Evolutionary conservation across 2,888 invertebrate genomes (phyloP), one percentile per base, ranked within the genome.

Genomic region (Caenorhabditis panamensis): DNA sequence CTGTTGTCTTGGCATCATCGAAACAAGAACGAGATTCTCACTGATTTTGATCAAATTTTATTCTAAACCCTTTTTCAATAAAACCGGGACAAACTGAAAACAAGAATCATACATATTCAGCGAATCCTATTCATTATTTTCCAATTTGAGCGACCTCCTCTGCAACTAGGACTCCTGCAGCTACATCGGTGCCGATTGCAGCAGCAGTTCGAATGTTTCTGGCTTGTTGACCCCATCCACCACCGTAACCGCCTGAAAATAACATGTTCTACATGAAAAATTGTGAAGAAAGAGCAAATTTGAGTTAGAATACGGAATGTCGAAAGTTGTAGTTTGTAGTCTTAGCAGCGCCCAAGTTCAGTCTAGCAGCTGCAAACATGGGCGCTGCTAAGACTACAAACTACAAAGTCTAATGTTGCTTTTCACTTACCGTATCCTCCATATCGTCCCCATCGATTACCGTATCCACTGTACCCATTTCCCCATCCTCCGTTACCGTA

Each of bases 151-250:
- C 54, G 37, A 58, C 37, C 20, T 58, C 58, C 26, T 58, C 58
- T 2, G 58, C 58, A 4, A 58, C 58, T 1, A 58, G 36, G 1
- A 58, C 58, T 58, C 58, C 58, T 3, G 58, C 37, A 1, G 58
- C 58, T 20, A 58, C 58, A 11, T 58, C 58, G 2, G 58, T 36
- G 1, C 58, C 58, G 36, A 58, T 58, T 1, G 13, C 37, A 9
- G 58, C 58, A 11, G 58, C 58, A 36, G 58, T 58, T 18, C 58
- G 36, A 20, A 58, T 20, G 20, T 58, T 58, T 5, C 36, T 18
- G 1, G 58, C 58, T 20, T 58, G 58, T 58, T 58, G 58, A 16
- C 58, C 58, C 58, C 58, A 58, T 36, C 58, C 58, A 16, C 54
- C 54, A 28, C n/a, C n/a, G 54, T 54, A 54, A 1, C 58, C 58